Conservation (phyloP, 2,888 invertebrate species). For the Agapostemon virescens region DNA sequence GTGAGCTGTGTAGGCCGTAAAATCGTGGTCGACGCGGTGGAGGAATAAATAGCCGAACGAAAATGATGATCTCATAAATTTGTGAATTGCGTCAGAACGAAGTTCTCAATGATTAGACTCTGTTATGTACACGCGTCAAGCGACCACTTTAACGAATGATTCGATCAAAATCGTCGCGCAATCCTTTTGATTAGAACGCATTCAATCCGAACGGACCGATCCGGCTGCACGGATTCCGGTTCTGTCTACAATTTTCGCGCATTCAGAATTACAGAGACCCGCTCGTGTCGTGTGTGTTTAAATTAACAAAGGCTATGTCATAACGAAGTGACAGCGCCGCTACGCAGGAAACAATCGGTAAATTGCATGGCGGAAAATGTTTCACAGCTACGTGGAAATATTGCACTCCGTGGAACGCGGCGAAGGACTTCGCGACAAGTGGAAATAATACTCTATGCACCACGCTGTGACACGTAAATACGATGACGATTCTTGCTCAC, state of each 20-base stretch:
- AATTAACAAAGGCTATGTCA: slow-evolving; percentile 49
- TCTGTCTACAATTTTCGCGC: slow-evolving; percentile 36
- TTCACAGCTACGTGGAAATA: slow-evolving; percentile 25
- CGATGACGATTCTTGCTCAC: background rate
- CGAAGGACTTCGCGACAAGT: background rate
- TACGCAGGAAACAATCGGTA: slow-evolving; percentile 29
- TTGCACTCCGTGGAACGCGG: background rate
- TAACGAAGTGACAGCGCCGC: slow-evolving; percentile 43
- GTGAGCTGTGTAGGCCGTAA: background rate
- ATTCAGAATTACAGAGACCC: slow-evolving; percentile 41
- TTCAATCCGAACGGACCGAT: slow-evolving; percentile 23
- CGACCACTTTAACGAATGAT: slow-evolving; percentile 37
- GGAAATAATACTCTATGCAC: slow-evolving; percentile 10
- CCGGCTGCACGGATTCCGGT: slow-evolving; percentile 5
- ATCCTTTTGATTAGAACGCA: slow-evolving; percentile 50
- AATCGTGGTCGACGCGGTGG: background rate
- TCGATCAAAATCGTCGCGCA: slow-evolving; percentile 39
- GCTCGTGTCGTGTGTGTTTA: slow-evolving; percentile 34
- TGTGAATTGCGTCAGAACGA: background rate
- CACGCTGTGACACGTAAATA: background rate
- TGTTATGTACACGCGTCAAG: slow-evolving; percentile 22
- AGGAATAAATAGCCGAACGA: background rate
- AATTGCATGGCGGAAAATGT: slow-evolving; percentile 45
- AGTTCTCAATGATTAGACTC: slow-evolving; percentile 31
- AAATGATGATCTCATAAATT: slow-evolving; percentile 9